phyloP scores from a whole-genome alignment of 2,797 vertebrate species.

The Enteromius trimaculatus region DNA sequence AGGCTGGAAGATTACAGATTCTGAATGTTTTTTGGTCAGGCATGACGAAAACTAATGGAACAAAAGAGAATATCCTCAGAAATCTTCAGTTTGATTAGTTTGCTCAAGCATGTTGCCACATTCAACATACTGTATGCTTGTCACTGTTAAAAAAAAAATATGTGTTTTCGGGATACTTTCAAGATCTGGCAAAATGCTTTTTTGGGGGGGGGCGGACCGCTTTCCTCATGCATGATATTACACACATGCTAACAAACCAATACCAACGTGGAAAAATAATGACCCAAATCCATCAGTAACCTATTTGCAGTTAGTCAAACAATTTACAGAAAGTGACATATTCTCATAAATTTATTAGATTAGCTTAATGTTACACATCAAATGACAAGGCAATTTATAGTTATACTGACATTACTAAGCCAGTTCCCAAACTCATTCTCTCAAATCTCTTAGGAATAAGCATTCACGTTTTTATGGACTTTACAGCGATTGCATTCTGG shows the following conservation, averaged over 20 bases:
- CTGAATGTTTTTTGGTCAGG: background rate
- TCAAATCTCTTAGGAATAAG: background rate
- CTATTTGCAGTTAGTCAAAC: background rate
- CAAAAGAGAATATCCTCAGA: background rate
- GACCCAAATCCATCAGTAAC: background rate
- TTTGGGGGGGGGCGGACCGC: fast-evolving
- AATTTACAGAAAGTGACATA: background rate
- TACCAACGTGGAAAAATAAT: background rate
- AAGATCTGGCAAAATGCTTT: background rate
- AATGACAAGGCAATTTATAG: background rate
- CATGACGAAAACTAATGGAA: background rate
- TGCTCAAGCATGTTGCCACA: background rate
- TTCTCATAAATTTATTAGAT: background rate
- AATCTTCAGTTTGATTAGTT: background rate
- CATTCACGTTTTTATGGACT: background rate
- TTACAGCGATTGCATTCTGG: background rate
- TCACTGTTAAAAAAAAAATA: background rate
- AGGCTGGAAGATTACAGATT: background rate
- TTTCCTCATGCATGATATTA: background rate
- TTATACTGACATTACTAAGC: background rate
- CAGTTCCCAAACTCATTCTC: background rate
- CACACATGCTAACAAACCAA: background rate
- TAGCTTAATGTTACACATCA: background rate
- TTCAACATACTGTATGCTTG: background rate
- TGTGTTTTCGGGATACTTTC: background rate